Evolutionary conservation across 2,888 invertebrate genomes (phyloP).

Genomic region (Drosophila longiperda): DNA sequence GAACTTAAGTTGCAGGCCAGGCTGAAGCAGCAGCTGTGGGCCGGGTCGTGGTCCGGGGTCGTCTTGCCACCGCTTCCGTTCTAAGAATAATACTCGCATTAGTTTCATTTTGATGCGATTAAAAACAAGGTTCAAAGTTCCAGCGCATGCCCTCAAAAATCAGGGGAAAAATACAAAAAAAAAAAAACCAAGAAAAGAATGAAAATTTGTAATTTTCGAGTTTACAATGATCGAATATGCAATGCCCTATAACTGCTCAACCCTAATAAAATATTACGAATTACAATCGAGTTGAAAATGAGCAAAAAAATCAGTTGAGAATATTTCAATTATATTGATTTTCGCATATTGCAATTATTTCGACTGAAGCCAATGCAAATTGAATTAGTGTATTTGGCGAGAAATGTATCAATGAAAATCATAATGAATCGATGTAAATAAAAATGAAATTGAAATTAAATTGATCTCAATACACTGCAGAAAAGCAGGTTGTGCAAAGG

Average conservation of each 20-base stretch:
- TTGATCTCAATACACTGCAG: neutral
- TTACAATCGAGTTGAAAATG: neutral
- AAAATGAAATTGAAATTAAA: neutral
- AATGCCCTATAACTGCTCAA: conserved; percentile 6
- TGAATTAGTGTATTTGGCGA: neutral
- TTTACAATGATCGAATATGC: conserved; percentile 1
- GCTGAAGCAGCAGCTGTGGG: conserved; percentile 47
- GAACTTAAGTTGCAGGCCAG: conserved; percentile 11
- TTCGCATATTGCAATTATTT: neutral
- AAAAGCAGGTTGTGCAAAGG: conserved; percentile 2
- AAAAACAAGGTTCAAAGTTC: conserved; percentile 59
- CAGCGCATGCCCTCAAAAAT: conserved; percentile 17
- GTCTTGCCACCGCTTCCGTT: conserved; percentile 55
- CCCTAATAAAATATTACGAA: too few species aligned
- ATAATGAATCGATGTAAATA: neutral
- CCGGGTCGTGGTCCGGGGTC: conserved; percentile 1
- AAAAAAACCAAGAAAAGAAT: conserved; percentile 8
- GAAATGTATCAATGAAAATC: neutral
- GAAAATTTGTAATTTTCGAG: neutral
- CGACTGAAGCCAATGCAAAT: neutral
- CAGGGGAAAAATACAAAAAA: neutral
- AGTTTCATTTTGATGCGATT: conserved; percentile 75
- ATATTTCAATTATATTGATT: neutral
- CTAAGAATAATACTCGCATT: conserved; percentile 76
- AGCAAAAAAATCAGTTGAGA: neutral